These are phyloP conservation scores for Muscidifurax raptorellus DNA, from an alignment of 1,140 invertebrate species.

Conservation along the genomic window DNA sequence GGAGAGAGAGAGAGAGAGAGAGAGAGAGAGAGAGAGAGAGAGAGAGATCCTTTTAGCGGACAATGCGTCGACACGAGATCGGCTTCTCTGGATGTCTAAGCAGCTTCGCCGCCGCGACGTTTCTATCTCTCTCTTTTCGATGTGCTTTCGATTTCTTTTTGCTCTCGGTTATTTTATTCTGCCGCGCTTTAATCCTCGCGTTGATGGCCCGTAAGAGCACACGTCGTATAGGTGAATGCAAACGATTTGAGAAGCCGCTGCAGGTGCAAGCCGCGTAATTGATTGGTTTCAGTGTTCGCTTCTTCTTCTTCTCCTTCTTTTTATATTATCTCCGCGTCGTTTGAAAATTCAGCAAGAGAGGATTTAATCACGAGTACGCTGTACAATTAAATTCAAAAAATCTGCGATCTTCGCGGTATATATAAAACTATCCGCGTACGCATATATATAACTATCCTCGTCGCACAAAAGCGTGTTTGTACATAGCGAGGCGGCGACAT, in stretches of 20 bases:
- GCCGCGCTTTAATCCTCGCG: neutral
- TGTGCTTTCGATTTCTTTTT: conserved; percentile 12
- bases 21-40: conserved; percentile 48
- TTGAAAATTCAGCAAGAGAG: too few species aligned
- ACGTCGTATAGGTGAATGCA: conserved; percentile 6
- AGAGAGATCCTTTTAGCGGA: conserved; percentile 63
- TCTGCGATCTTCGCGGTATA: neutral
- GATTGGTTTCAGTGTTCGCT: neutral
- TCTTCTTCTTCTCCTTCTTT: neutral
- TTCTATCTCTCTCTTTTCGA: neutral
- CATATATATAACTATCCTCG: neutral
- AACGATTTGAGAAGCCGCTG: neutral
- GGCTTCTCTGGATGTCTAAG: conserved; percentile 42
- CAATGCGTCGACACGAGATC: conserved; percentile 53
- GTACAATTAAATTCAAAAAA: neutral
- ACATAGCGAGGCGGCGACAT: too few species aligned
- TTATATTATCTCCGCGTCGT: neutral
- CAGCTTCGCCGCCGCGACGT: conserved; percentile 17
- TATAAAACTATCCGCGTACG: too few species aligned
- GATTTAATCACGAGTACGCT: too few species aligned
- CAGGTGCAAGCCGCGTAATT: neutral
- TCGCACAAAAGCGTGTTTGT: too few species aligned
- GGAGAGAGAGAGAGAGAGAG: conserved; percentile 43
- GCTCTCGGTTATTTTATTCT: neutral
- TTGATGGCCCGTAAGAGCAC: conserved; percentile 2